A percentile compares a stretch with the other conserved stretches of the same genome.
Conservation (phyloP, 2,888 invertebrate genomes). For the Macroteleia sp. region DNA sequence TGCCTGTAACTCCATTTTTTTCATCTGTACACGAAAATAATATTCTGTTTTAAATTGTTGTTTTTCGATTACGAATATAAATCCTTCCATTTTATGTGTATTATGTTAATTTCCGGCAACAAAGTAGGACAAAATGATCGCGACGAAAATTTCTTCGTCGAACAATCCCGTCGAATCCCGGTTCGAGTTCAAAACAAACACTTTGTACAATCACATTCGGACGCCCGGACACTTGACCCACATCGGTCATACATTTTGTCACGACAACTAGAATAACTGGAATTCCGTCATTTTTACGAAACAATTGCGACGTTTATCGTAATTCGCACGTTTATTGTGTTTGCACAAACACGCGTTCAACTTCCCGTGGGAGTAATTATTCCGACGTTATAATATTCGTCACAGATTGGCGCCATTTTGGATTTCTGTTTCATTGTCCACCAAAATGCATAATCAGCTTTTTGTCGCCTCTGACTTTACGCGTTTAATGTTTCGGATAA, state of each 20-base stretch:
- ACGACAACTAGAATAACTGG: constrained; percentile 30
- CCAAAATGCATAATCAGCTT: neutral
- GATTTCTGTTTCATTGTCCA: neutral
- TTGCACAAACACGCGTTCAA: neutral
- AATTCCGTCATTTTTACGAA: constrained; percentile 19
- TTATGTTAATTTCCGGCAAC: constrained; percentile 20
- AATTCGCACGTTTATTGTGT: too few species aligned
- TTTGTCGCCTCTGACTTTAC: neutral
- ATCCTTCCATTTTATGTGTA: constrained; percentile 31
- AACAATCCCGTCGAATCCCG: constrained; percentile 14
- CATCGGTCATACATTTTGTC: constrained; percentile 35
- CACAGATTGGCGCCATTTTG: constrained; percentile 11
- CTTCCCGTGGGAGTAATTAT: too few species aligned
- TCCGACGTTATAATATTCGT: neutral
- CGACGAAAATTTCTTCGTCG: constrained; percentile 26
- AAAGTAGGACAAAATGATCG: constrained; percentile 26
- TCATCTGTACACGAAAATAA: too few species aligned
- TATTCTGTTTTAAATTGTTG: too few species aligned
- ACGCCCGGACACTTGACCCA: constrained; percentile 49
- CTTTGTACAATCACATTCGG: constrained; percentile 23
- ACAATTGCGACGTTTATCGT: neutral
- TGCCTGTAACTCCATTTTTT: too few species aligned
- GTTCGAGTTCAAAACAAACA: constrained; percentile 6
- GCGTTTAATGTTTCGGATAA: constrained; percentile 14
- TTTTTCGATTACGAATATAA: too few species aligned